Evolutionary conservation across 2,888 invertebrate genomes (phyloP).

Genomic region (Drosophila conformis): DNA sequence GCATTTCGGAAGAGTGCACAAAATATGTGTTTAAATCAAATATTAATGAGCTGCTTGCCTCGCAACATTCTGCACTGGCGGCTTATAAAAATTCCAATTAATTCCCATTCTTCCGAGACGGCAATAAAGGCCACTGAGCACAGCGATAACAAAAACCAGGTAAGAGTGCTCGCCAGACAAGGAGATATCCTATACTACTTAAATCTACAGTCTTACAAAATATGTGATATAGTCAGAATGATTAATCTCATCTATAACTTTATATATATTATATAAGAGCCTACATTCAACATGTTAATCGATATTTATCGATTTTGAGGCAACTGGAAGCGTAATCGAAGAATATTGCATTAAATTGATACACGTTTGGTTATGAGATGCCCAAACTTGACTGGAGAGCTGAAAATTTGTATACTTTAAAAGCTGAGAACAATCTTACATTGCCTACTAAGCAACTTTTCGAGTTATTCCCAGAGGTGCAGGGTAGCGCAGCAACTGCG

Average conservation of each 20-base stretch:
- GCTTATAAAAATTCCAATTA: slow-evolving; percentile 73
- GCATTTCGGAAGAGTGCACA: not conserved
- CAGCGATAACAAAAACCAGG: slow-evolving; percentile 27
- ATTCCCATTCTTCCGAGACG: slow-evolving; percentile 6
- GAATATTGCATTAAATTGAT: not conserved
- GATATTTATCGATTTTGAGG: not conserved
- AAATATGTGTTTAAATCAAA: not conserved
- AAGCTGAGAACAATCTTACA: not conserved
- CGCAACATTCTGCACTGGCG: slow-evolving; percentile 29
- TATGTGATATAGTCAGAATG: too few species aligned
- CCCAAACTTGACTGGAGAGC: not conserved
- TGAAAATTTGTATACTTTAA: not conserved
- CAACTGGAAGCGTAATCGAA: not conserved
- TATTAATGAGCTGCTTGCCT: slow-evolving; percentile 32
- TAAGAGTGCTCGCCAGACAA: not conserved
- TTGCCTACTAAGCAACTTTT: not conserved
- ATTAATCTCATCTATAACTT: not conserved
- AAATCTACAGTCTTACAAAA: not conserved
- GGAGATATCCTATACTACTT: not conserved
- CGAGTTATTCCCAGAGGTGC: not conserved
- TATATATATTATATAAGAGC: not conserved
- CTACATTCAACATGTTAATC: not conserved
- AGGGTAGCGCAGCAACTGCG: slow-evolving; percentile 21
- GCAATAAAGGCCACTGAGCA: slow-evolving; percentile 49
- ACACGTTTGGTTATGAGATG: not conserved